Evolutionary conservation across 2,888 invertebrate genomes (phyloP), one percentile per base, ranked within the genome.

Genomic region (Hyppa rectilinea): DNA sequence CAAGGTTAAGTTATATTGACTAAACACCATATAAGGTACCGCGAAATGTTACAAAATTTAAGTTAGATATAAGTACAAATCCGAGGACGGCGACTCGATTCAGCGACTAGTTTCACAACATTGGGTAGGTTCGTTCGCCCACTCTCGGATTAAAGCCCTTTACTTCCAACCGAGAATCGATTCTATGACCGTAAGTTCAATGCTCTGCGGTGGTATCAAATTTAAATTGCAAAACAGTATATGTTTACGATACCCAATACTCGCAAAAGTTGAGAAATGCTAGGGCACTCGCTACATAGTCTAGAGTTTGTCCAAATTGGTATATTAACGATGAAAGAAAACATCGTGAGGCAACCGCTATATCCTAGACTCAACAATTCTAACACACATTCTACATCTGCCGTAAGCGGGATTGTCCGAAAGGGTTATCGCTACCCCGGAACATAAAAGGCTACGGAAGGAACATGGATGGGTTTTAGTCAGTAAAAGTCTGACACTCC

Each of bases 131-230:
- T 2, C 81, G 2, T 26, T 2, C 81, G 52, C 84, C 84, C 71
- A 84, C 83, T 40, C 43, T n/a, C 59, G 49, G 63, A 78, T 71
- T 66, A 68, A 58, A 70, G 72, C 78, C 80, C 77, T 85, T 85
- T 81, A 74, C 83, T 78, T 80, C 73, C 75, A 52, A 82, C 34
- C 17, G 31, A 66, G 52, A 65, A 63, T 56, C 31, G 52, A 78
- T 67, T 38, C 45, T 64, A 72, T 45, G 38, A 10, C 9, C 65
- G n/a, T 67, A 55, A 61, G 63, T 60, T 73, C 59, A 74, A 58
- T 26, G 71, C 20, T 56, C 69, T 49, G 31, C 53, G 10, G 31
- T 20, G 14, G 43, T 81, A 60, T 77, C 29, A 52, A 52, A 76
- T 71, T 63, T 38, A 36, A 76, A 71, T 81, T 75, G 65, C 72